Base-by-base conservation (phyloP, 2,113 vertebrate genomes). In the Amblyornis subalaris region DNA sequence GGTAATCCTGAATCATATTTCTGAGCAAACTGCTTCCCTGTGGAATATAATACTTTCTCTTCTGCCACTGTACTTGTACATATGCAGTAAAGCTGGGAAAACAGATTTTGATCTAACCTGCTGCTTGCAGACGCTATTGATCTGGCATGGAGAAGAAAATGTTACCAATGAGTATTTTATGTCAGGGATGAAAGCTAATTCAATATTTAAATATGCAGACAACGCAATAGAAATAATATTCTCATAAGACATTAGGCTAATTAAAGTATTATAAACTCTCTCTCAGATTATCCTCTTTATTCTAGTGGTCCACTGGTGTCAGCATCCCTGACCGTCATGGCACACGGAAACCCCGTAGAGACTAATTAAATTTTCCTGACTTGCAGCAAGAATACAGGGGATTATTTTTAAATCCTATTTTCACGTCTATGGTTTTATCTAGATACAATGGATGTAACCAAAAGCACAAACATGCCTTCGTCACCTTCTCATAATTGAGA, bases 401-500 rank as follows among this genome's bases (percentile, higher is more conserved):
- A 81, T 70, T 91, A 64, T 82, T 96, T 96, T 88, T 38, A 89
- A 93, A 77, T 76, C 67, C 53, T 66, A 18, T 78, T 93, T 89
- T 90, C 82, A 80, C 51, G 62, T 81, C 48, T 44, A 2, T 26
- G 15, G 38, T 65, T 76, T 85, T 85, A 73, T 40, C 38, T 48
- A 31, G 33, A 60, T 82, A 44, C 44, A 53, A 35, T 6, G 17
- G 24, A 72, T 29, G 25, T 53, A 61, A 65, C 44, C 83, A 92
- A 83, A 94, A 92, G 83, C 47, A 73, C 62, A 91, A 58, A 72
- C 6, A 21, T 54, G 21, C 28, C 35, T 67, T 22, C 1, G 2
- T 19, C 45, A 69, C 25, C 44, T 53, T 67, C 38, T 80, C 26
- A 14, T 29, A 69, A 44, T 18, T 19, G 22, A 57, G 14, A 48